These are phyloP conservation scores for Andrena hattorfiana DNA, from an alignment of 2,888 invertebrate genomes.

Conservation along the genomic window DNA sequence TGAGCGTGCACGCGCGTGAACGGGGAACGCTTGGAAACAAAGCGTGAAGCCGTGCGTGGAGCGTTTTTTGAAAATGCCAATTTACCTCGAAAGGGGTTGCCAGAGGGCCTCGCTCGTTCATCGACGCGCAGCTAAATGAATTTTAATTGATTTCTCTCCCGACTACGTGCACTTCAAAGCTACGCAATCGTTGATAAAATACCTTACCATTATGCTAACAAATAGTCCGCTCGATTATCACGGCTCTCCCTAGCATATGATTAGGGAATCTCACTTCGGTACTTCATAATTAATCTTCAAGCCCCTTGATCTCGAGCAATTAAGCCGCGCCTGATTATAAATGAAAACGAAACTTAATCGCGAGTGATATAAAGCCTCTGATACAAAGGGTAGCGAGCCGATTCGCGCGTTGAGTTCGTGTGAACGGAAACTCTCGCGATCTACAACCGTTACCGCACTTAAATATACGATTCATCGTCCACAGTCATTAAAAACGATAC, in stretches of 20 bases:
- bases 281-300: neutral
- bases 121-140: conserved; percentile 50
- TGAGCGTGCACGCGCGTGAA: conserved; percentile 51
- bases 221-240: neutral
- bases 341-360: conserved; percentile 73
- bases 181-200: neutral
- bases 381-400: conserved; percentile 41
- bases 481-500: conserved; percentile 47
- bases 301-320: neutral
- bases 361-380: conserved; percentile 58
- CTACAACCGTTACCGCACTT: conserved; percentile 13
- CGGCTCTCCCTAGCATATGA: neutral
- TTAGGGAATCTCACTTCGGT: neutral
- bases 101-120: conserved; percentile 42
- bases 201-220: neutral
- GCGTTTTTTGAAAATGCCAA: conserved; percentile 77
- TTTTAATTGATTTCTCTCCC: conserved; percentile 57
- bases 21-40: conserved; percentile 67
- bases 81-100: conserved; percentile 65
- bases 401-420: conserved; percentile 55
- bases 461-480: conserved; percentile 54
- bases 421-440: conserved; percentile 57
- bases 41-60: conserved; percentile 65
- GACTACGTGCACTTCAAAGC: neutral
- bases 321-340: conserved; percentile 39